Base-by-base conservation (phyloP, 2,888 invertebrate species). In the Apamea sordens region DNA sequence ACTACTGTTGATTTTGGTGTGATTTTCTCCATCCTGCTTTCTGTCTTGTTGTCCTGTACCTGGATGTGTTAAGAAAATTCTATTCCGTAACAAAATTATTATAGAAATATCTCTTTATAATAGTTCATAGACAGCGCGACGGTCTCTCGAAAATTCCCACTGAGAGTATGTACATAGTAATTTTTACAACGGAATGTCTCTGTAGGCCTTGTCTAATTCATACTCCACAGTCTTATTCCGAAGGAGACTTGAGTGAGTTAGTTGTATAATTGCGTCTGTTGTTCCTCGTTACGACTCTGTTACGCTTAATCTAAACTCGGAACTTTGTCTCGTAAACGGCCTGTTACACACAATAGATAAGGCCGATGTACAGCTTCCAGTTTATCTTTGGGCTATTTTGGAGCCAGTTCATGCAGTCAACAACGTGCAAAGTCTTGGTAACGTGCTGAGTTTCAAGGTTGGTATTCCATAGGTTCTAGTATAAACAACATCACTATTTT, bases 201-300 rank as follows among this genome's bases (percentile, higher is more conserved):
- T 61, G 10, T 50, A 79, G 24, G 2, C 24, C 18, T 61, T 36
- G 73, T 71, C 75, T 70, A 3, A 76, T 86, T 77, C 64, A 80
- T 86, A 86, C 85, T 53, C 41, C 0, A 13, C 5, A n/a, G 70
- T 47, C 7, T 63, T 70, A 75, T 69, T 73, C 44, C 53, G 76
- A 73, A 87, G 84, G 83, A 78, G 86, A 89, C 85, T 91, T 90
- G 83, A 90, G 89, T 89, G 90, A 93, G 92, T 92, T 92, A 93
- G 92, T 92, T 91, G 90, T 91, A 90, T 90, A 92, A 93, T 93
- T 92, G 90, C 88, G 86, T 85, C 90, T 86, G 87, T 89, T 89
- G 88, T 90, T 88, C 73, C 79, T 86, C 83, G 86, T 90, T 87
- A 91, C 89, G 89, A 89, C 89, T 90, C 88, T 88, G 89, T 91